These are phyloP conservation scores for Cryptomyrus ogoouensis DNA, from an alignment of 2,113 vertebrate species.

Conservation along the genomic window DNA sequence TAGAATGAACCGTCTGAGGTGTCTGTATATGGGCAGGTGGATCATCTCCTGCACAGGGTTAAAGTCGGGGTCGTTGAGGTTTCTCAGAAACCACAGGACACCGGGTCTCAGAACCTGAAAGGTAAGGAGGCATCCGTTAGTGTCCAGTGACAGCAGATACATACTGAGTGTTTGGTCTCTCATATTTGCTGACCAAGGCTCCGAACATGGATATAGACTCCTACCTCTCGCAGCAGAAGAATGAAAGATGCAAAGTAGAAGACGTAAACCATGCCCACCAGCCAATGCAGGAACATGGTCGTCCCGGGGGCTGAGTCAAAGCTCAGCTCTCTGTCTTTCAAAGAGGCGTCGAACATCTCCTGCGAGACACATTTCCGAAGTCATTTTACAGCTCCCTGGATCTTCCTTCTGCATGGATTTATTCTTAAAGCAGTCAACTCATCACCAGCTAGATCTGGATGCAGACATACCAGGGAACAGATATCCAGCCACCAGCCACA, in stretches of 20 bases:
- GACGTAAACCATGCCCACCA: constrained; percentile 97
- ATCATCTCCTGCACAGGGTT: constrained; percentile 99
- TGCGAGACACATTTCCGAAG: constrained; percentile 37
- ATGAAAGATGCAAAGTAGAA: constrained; percentile 98
- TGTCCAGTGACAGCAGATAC: background rate
- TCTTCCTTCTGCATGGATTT: background rate
- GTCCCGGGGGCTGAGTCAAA: constrained; percentile 91
- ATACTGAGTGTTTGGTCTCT: background rate
- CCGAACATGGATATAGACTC: background rate
- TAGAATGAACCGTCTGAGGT: constrained; percentile 89
- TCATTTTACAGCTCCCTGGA: background rate
- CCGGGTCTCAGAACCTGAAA: constrained; percentile 85
- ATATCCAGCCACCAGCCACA: constrained; percentile 98
- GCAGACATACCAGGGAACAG: constrained; percentile 77
- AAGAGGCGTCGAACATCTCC: constrained; percentile 96
- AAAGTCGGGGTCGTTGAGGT: constrained; percentile 95
- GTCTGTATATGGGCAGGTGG: constrained; percentile 89
- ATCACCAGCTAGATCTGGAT: background rate
- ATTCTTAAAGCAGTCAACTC: background rate
- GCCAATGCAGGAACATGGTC: constrained; percentile 95
- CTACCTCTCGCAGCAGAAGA: constrained; percentile 86
- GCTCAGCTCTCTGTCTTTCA: constrained; percentile 86
- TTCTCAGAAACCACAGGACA: constrained; percentile 94
- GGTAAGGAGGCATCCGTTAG: background rate
- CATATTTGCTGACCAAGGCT: background rate